Evolutionary conservation across 1,140 invertebrate species (phyloP), one percentile per base, ranked within the genome.

Genomic region (Zophobas atratus): DNA sequence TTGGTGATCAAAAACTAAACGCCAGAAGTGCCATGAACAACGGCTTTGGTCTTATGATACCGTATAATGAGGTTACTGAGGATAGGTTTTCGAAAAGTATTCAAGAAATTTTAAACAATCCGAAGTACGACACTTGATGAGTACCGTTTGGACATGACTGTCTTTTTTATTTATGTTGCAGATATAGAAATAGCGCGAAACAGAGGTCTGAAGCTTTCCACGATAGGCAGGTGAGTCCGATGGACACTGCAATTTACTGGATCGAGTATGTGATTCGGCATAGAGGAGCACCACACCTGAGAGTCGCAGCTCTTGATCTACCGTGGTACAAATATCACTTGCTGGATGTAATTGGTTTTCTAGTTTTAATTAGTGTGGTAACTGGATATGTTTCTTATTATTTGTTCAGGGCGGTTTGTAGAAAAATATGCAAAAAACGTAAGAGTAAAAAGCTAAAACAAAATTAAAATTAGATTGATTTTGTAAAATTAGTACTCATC

Each of bases 221-320:
- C 5, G 90, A 91, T 77, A 85, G 88, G 36, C 89, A 88, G 0
- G 79, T 86, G 71, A 80, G 81, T 1, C 91, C 91, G 0, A 70
- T 92, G 36, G 89, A 92, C 46, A 88, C 88, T 51, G 91, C 91
- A 0, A 86, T 92, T 33, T 92, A 92, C 82, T 93, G 91, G 91
- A 90, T 89, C 0, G 91, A 93, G 84, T 92, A 92, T 77, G 91
- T 92, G 1, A 86, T 92, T 1, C 86, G 90, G 60, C 91, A 93
- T 80, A 90, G 90, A 81, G 91, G 91, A 0, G 91, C 91, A 2
- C 88, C 88, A 63, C 91, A 92, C 84, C 83, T 92, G 6, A 88
- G 90, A 77, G 88, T 89, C 2, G 88, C 90, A 1, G 89, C 89
- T 0, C 88, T 90, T 76, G 88, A 92, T 80, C 80, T 92, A 49